Base-by-base conservation (phyloP, 2,797 vertebrate species). In the Dromococcyx pavoninus region DNA sequence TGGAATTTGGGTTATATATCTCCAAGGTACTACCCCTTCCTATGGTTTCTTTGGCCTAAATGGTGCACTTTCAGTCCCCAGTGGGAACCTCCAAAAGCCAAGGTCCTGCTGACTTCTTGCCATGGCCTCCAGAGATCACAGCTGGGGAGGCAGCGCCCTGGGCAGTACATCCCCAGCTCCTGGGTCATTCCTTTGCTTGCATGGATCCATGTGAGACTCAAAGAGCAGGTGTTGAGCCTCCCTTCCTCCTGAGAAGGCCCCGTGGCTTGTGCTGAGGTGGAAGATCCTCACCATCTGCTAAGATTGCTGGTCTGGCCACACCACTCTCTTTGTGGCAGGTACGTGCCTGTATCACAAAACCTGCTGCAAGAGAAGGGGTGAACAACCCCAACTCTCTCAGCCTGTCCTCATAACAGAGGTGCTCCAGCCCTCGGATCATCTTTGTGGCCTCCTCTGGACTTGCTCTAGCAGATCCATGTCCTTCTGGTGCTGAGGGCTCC, bases 221-320 rank as follows among this genome's bases (percentile, higher is more conserved):
- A 44, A 17, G 96, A 93, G 81, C 86, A 95, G 91, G 71, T 91
- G 93, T 60, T 0, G 2, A 88, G 53, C 57, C 44, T 82, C 5
- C 33, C 32, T 81, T 91, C 94, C 93, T 92, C 67, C 89, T 24
- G 91, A 83, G 78, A 46, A 0, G 6, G 64, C 72, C 85, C 70
- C 8, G 23, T 1, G 5, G 65, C 41, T 85, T n/a, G 69, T 69
- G 75, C 89, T 37, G 78, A 21, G 78, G n/a, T 33, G 72, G 84
- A 82, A 67, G 74, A 70, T 56, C 64, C 60, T 94, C 53, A n/a
- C 84, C 92, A 95, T 93, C 94, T 95, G 84, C 74, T 61, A 33
- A 44, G 0, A 4, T 22, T 56, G 73, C 83, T 84, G 72, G 54
- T 62, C 65, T 88, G 86, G 83, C 54, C 70, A 3, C 0, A 3